Evolutionary conservation across 2,888 invertebrate genomes (phyloP).

Genomic region (Philhelius pedissequus): DNA sequence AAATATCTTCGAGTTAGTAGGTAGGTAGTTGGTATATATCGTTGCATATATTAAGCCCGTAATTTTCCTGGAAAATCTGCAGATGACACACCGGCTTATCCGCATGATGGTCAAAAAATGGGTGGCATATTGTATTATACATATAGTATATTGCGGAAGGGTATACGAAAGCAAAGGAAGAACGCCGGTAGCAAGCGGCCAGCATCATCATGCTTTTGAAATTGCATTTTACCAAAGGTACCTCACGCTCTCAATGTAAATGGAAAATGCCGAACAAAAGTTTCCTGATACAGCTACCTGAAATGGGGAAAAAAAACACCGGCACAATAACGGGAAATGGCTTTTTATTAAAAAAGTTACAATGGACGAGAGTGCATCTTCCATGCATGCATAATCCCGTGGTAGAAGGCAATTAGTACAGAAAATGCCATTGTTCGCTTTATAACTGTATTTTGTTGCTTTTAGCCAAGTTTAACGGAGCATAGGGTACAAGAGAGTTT

Average conservation of each 20-base stretch:
- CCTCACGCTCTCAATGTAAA: not conserved
- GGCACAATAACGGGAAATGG: not conserved
- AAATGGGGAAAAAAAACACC: not conserved
- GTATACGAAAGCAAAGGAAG: not conserved
- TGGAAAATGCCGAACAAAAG: not conserved
- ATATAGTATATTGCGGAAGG: not conserved
- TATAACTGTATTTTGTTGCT: not conserved
- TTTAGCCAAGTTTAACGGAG: not conserved
- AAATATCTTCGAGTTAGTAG: not conserved
- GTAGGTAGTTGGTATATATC: not conserved
- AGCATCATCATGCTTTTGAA: not conserved
- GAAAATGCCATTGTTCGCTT: not conserved
- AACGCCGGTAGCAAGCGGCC: not conserved
- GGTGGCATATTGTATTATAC: not conserved
- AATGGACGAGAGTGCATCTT: not conserved
- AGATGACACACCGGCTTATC: slow-evolving; percentile 4
- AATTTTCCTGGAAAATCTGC: not conserved
- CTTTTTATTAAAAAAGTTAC: not conserved
- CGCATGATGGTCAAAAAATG: not conserved
- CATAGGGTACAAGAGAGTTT: not conserved
- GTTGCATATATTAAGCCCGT: not conserved
- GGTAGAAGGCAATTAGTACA: not conserved
- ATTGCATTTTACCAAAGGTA: not conserved
- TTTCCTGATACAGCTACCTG: not conserved
- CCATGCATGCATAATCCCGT: not conserved